Conservation (phyloP, 2,113 vertebrate species). For the Entelurus aequoreus region DNA sequence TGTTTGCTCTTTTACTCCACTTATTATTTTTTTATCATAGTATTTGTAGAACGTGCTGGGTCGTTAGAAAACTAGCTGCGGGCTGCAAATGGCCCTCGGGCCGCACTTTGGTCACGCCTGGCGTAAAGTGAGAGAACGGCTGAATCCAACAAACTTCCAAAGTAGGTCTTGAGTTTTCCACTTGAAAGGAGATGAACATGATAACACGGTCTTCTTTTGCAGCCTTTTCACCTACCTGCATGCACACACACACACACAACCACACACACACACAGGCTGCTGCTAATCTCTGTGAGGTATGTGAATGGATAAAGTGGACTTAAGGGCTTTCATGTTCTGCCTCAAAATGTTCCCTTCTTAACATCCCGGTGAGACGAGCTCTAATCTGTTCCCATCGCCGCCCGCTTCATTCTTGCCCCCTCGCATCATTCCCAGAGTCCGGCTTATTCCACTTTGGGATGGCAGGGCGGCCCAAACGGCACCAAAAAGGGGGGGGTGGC, state of each 20-base stretch:
- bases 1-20: no score
- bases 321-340: slow-evolving; percentile 56
- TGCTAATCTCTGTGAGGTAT: slow-evolving; percentile 54
- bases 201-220: slow-evolving; percentile 11
- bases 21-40: no score
- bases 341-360: slow-evolving; percentile 32
- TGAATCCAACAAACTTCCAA: slow-evolving; percentile 25
- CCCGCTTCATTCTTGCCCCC: not conserved
- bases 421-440: slow-evolving; percentile 26
- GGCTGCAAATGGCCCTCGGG: no score
- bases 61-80: no score
- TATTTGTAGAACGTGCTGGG: no score
- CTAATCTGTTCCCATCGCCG: slow-evolving; percentile 8
- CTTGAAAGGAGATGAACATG: slow-evolving; percentile 5
- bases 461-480: slow-evolving; percentile 49
- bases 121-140: not conserved
- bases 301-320: slow-evolving; percentile 53
- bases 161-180: slow-evolving; percentile 25
- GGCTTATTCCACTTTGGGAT: slow-evolving; percentile 43
- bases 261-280: slow-evolving; percentile 24
- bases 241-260: not conserved
- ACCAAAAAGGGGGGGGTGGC: slow-evolving; percentile 16
- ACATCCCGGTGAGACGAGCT: slow-evolving; percentile 48
- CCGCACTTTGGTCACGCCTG: no score
- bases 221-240: slow-evolving; percentile 23